Evolutionary conservation across 2,888 invertebrate species (phyloP).

Genomic region (Nemoura dubitans): DNA sequence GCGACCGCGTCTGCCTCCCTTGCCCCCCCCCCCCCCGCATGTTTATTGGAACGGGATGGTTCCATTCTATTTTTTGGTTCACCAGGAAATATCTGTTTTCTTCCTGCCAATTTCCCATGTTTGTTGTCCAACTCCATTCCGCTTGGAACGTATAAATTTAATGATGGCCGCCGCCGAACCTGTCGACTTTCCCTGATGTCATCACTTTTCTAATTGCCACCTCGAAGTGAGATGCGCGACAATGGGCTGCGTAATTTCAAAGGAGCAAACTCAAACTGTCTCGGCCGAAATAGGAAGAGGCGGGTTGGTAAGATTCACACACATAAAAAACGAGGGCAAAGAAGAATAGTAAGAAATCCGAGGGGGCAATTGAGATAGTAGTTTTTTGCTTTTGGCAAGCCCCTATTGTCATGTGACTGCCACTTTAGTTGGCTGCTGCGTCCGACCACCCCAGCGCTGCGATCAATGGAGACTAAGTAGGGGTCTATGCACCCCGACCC

Average conservation of each 20-base stretch:
- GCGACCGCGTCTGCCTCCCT: not conserved
- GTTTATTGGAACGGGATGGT: not conserved
- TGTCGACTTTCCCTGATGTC: not conserved
- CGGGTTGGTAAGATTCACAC: not conserved
- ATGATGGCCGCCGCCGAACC: not conserved
- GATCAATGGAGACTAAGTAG: conserved; percentile 30
- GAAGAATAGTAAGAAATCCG: not conserved
- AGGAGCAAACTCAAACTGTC: not conserved
- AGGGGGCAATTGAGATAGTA: not conserved
- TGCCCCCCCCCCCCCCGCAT: not conserved
- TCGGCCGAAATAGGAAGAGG: not conserved
- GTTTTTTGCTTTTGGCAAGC: conserved; percentile 1
- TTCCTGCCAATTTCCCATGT: not conserved
- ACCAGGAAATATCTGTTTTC: not conserved
- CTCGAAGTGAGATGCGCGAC: not conserved
- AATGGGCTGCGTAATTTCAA: not conserved
- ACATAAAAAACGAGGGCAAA: not conserved
- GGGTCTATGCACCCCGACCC: not conserved
- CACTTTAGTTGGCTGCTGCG: not conserved
- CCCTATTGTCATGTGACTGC: not conserved
- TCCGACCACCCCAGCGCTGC: conserved; percentile 18
- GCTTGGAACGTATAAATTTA: not conserved
- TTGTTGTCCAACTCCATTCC: not conserved
- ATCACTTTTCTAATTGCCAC: not conserved
- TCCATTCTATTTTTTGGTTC: not conserved